These are phyloP conservation scores for Drosophila niveifrons DNA, from an alignment of 2,888 invertebrate species.

Conservation along the genomic window DNA sequence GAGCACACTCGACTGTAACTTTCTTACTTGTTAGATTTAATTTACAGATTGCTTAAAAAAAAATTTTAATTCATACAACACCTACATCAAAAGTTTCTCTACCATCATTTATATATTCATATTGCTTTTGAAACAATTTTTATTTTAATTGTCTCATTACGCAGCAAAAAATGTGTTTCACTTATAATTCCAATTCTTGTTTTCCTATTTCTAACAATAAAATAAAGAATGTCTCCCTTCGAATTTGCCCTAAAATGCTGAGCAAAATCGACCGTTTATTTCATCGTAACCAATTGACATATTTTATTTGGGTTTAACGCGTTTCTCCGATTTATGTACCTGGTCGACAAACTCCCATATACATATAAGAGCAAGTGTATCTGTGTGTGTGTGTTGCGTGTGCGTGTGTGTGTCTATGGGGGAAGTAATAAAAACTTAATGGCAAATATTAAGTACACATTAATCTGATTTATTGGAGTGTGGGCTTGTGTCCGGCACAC, in stretches of 20 bases:
- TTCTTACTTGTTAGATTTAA: too few species aligned
- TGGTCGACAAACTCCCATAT: slow-evolving; percentile 26
- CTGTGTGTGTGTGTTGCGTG: background rate
- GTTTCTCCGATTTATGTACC: slow-evolving; percentile 53
- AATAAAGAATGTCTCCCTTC: background rate
- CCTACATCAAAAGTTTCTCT: too few species aligned
- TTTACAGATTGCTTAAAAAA: too few species aligned
- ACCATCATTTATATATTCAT: too few species aligned
- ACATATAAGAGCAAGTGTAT: background rate
- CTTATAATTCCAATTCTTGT: background rate
- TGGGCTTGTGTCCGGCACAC: slow-evolving; percentile 25
- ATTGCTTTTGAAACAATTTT: background rate
- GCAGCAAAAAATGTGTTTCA: background rate
- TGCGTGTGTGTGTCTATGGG: slow-evolving; percentile 2
- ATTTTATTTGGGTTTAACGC: slow-evolving; percentile 47
- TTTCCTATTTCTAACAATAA: background rate
- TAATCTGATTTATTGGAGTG: slow-evolving; percentile 71
- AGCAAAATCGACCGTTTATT: slow-evolving; percentile 31
- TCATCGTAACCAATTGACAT: slow-evolving; percentile 47
- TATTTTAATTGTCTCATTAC: background rate
- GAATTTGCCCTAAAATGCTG: background rate
- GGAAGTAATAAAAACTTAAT: slow-evolving; percentile 75
- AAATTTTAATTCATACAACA: too few species aligned
- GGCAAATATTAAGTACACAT: slow-evolving; percentile 74
- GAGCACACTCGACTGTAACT: too few species aligned